Evolutionary conservation across 1,140 invertebrate genomes (phyloP).

Genomic region (Temnothorax curvispinosus): DNA sequence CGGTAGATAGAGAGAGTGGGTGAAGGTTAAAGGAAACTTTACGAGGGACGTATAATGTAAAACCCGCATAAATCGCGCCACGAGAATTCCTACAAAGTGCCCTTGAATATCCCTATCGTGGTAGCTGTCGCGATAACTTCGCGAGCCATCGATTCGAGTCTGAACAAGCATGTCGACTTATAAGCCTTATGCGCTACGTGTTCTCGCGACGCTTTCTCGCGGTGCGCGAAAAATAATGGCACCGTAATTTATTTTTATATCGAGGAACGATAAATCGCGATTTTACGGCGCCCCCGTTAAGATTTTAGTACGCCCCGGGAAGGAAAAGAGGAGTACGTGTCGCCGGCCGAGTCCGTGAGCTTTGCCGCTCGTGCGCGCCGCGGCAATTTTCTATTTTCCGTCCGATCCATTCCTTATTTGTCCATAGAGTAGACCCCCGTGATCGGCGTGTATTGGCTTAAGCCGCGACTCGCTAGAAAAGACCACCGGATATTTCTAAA

Average conservation of each 20-base stretch:
- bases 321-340: constrained; percentile 42
- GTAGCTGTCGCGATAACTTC: constrained; percentile 31
- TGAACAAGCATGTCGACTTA: constrained; percentile 41
- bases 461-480: constrained; percentile 38
- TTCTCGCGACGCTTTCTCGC: constrained; percentile 18
- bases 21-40: neutral
- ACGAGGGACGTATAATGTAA: neutral
- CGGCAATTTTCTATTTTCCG: constrained; percentile 49
- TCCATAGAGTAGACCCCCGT: neutral
- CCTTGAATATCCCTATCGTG: constrained; percentile 7
- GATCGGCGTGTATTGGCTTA: constrained; percentile 54
- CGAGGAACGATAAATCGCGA: constrained; percentile 46
- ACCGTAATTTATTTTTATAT: constrained; percentile 54
- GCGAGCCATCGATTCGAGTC: constrained; percentile 29
- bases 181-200: constrained; percentile 40
- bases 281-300: constrained; percentile 43
- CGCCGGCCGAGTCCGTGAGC: constrained; percentile 42
- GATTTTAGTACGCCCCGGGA: constrained; percentile 32
- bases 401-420: constrained; percentile 50
- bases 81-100: constrained; percentile 41
- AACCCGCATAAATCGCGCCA: constrained; percentile 29
- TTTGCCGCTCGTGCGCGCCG: constrained; percentile 53
- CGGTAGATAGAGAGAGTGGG: too few relatives aligned
- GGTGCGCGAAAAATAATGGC: constrained; percentile 34
- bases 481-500: neutral